Base-by-base conservation (phyloP, 2,888 invertebrate species). In the Xylota sylvarum region DNA sequence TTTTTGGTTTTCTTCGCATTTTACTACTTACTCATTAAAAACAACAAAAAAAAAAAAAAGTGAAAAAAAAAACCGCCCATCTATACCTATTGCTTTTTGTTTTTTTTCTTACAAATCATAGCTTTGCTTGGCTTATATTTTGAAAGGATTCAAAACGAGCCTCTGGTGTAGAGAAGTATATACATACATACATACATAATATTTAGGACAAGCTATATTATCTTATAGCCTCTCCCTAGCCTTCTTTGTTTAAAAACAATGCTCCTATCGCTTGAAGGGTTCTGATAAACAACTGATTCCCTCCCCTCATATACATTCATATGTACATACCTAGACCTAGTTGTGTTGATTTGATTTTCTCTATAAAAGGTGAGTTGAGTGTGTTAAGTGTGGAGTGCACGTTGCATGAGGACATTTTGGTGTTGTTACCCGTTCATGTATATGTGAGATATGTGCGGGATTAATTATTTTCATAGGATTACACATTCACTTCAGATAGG, bases 81-180 rank as follows among this genome's bases (percentile, higher is more conserved):
- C 32, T 27, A 27, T 43, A 46, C 3, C 17, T 43, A 14, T 40
- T 43, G 17, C 12, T 65, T 65, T 32, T 5, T 64, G 14, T 27
- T 35, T 32, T 5, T 64, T 30, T 27, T 35, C 48, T 62, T 30
- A 52, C 12, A 55, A 48, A 65, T 17, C 6, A 17, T 30, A 35
- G 65, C 65, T 65, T 65, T 65, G 65, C 65, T 65, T 65, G 48
- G 48, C 19, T 19, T 12, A 58, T n/a, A 30, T 37, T 40, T n/a
- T 60, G 1, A 60, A 12, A 40, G 43, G 43, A 43, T 43, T 43
- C 43, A 43, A 43, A 14, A 43, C 14, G 14, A 43, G 43, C 43
- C 43, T 1, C 14, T 43, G 43, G 43, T 43, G 43, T 43, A 14
- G 14, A 43, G 1, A 43, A 43, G 43, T 43, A 43, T 4, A 43